Conservation (phyloP, 1,140 invertebrate genomes). For the Agraylea sexmaculata region DNA sequence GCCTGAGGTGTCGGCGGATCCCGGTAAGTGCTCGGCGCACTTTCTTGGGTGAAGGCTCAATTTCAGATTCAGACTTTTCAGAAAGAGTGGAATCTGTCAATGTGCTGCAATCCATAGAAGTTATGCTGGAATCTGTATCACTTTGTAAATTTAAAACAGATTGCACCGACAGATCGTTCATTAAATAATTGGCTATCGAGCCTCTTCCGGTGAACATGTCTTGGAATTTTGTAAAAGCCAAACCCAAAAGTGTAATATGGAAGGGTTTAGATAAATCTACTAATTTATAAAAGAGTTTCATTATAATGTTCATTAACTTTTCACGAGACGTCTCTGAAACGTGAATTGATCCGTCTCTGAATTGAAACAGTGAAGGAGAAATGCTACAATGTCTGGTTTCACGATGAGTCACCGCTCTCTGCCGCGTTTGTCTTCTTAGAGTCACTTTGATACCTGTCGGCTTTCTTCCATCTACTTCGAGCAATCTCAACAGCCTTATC, state of each 20-base stretch:
- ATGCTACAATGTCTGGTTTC: constrained; percentile 62
- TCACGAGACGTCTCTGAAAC: constrained; percentile 44
- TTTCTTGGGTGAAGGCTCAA: constrained; percentile 60
- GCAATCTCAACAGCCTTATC: constrained; percentile 53
- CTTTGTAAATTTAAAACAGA: constrained; percentile 51
- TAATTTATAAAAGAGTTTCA: constrained; percentile 62
- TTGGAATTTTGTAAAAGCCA: constrained; percentile 68
- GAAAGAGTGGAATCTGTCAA: constrained; percentile 44
- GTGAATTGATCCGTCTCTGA: constrained; percentile 38
- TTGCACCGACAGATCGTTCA: constrained; percentile 57
- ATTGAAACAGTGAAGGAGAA: constrained; percentile 47
- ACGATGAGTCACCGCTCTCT: constrained; percentile 44
- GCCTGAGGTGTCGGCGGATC: constrained; percentile 35
- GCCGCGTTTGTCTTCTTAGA: constrained; percentile 52
- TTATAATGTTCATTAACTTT: constrained; percentile 55
- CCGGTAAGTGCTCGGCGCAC: constrained; percentile 39
- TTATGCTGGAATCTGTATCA: constrained; percentile 29
- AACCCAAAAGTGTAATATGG: constrained; percentile 62
- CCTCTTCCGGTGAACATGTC: constrained; percentile 49
- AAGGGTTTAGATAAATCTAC: constrained; percentile 60
- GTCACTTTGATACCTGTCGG: constrained; percentile 61
- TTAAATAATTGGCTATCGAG: constrained; percentile 60
- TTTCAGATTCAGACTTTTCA: constrained; percentile 43
- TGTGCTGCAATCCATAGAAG: constrained; percentile 41
- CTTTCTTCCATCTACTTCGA: constrained; percentile 62